A percentile compares a stretch with the other conserved stretches of the same genome.
These are phyloP conservation scores for Petromus typicus DNA, from an alignment of 2,113 vertebrate genomes.

Conservation along the genomic window DNA sequence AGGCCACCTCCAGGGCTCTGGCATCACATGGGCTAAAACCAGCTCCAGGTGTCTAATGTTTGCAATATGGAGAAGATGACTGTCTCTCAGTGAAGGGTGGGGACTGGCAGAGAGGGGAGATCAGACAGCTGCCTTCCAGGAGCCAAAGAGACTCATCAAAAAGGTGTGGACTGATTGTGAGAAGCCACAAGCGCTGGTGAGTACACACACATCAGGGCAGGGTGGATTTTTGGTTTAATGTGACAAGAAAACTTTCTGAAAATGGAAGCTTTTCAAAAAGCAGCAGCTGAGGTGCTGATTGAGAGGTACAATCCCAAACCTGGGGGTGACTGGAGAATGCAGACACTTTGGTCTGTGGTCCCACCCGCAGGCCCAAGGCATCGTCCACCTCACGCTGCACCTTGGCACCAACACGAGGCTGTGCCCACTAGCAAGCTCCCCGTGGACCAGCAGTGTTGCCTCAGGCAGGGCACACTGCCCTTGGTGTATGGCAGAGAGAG, in stretches of 20 bases:
- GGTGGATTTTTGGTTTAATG: background rate
- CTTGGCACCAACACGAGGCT: accelerated
- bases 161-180: accelerated
- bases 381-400: background rate
- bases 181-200: background rate
- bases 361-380: background rate
- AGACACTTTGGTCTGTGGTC: background rate
- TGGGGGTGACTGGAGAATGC: background rate
- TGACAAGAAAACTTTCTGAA: background rate
- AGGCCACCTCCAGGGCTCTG: background rate
- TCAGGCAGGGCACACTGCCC: accelerated
- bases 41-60: accelerated
- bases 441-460: accelerated
- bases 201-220: background rate
- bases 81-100: background rate
- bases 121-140: background rate
- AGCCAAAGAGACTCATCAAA: background rate
- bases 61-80: accelerated
- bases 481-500: accelerated
- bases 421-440: accelerated
- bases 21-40: accelerated
- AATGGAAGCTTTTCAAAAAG: background rate
- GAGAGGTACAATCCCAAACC: accelerated
- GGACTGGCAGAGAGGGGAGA: accelerated
- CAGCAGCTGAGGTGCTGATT: background rate